Evolutionary conservation across 1,140 invertebrate genomes (phyloP), one percentile per base, ranked within the genome.

Genomic region (Aphelenchoides fujianensis): DNA sequence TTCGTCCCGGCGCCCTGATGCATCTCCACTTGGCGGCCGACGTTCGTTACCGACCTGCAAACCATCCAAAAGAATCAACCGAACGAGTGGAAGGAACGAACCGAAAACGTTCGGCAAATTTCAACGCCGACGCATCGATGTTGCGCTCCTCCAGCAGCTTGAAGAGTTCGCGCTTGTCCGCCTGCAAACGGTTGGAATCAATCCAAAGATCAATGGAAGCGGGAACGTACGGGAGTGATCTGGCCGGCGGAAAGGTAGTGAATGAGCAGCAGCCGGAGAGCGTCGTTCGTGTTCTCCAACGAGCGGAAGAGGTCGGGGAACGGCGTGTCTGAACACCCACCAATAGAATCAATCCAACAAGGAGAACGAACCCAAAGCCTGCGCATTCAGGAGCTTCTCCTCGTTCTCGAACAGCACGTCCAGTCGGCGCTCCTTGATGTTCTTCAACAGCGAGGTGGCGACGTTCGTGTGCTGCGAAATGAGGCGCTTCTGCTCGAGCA

Each of bases 381-480:
- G 79, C 79, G 87, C 87, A 59, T 86, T 88, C 91, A 98, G 92
- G 59, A 98, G 90, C 86, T 97, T 98, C 84, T 98, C 95, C 87
- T 98, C 96, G 62, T 93, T 88, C 87, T 98, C 96, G 85, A 98
- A 98, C 77, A 93, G 94, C 1, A 92, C 92, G 85, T 99, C 96
- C 12, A 99, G 85, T 79, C 95, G 90, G 37, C 95, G 37, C 12
- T 80, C 41, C 72, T 77, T 84, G 48, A 83, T 84, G 28, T 71
- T 63, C 27, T 84, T 74, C 30, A 84, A 74, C n/a, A 85, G 34
- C 48, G 74, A 75, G 76, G 95, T 98, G 5, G 96, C 96, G 77
- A 98, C 91, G 71, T 93, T 96, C 9, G 94, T 98, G 85, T 99
- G 97, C 91, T 97, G 94, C 84, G 98, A 95, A 77, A 99, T 95